Percentiles rank a stretch among this genome's conserved stretches.
Conservation (phyloP, 2,113 vertebrate species). For the Psittacula cyanocephala region DNA sequence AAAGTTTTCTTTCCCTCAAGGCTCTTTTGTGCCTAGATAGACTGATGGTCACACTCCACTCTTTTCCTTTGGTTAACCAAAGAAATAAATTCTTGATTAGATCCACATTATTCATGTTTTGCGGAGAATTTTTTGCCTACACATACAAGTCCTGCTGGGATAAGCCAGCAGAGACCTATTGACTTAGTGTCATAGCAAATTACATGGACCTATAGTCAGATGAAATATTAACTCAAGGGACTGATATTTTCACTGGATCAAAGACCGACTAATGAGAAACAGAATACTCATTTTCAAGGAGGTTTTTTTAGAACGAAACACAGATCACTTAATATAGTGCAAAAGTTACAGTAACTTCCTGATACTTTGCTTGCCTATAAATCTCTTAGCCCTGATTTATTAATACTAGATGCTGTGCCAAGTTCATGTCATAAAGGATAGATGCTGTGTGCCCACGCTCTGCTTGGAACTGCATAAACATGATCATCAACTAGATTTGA, state of each 20-base stretch:
- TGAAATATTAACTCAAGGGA: conserved; percentile 33
- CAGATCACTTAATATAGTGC: not conserved
- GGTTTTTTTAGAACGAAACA: conserved; percentile 2
- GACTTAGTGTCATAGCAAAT: conserved; percentile 40
- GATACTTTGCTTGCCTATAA: conserved; percentile 15
- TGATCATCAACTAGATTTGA: conserved; percentile 39
- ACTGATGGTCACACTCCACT: conserved; percentile 29
- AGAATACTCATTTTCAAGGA: conserved; percentile 18
- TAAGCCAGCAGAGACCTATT: conserved; percentile 37
- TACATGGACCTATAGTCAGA: conserved; percentile 15
- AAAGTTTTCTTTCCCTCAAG: conserved; percentile 43
- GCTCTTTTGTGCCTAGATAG: not conserved
- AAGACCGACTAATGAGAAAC: conserved; percentile 50
- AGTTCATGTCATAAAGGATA: not conserved
- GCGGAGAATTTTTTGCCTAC: conserved; percentile 24
- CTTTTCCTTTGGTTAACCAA: conserved; percentile 40
- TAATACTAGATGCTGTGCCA: conserved; percentile 12
- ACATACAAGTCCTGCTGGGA: conserved; percentile 24
- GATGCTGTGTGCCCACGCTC: conserved; percentile 11
- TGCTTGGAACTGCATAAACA: conserved; percentile 41
- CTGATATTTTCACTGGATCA: conserved; percentile 35
- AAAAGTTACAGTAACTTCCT: conserved; percentile 33
- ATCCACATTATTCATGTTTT: conserved; percentile 37
- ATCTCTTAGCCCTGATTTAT: conserved; percentile 59
- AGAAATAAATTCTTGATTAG: conserved; percentile 53